Base-by-base conservation (phyloP, 1,140 invertebrate genomes). In the Paraescarpia echinospica region DNA sequence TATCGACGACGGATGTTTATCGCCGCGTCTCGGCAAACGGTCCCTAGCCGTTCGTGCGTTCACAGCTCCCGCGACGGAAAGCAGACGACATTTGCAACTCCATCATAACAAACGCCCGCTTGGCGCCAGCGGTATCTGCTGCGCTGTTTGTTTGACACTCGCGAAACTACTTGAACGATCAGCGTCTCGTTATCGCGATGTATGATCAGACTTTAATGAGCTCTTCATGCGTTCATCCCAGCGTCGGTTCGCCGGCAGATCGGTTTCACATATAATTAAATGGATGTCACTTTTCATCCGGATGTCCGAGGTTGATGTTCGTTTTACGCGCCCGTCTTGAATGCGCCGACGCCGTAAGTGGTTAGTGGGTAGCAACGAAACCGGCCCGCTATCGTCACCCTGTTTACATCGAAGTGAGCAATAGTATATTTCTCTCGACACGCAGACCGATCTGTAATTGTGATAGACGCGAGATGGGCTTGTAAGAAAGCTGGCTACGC, bases 121-220 rank as follows among this genome's bases (percentile, higher is more conserved):
- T 77, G 59, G 59, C 59, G 59, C 59, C 59, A 77, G 59, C 22
- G 8, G 59, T 77, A 77, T 77, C 59, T 77, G 2, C 59, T 77
- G 59, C 59, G 2, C 59, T 77, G 59, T 77, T 77, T 77, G 59
- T 77, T 77, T 77, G 59, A 77, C 59, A 77, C 59, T 77, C 9
- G 59, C 18, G 59, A 77, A 77, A 77, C 59, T 77, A 77, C 59
- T 77, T 77, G 59, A 77, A 77, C 59, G 59, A 77, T 77, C 59
- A 77, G 59, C 59, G 59, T 77, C 12, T 77, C 59, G 59, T 77
- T 77, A 77, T 77, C 59, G 59, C 59, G 27, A 77, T 77, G 59
- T 77, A 77, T 77, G 59, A 77, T 77, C 59, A 77, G 59, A 77
- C 59, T 77, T 77, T 77, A 77, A 77, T 77, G 59, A 77, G 59